Evolutionary conservation across 2,888 invertebrate species (phyloP), one percentile per base, ranked within the genome.

Genomic region (Mesoligia furuncula): DNA sequence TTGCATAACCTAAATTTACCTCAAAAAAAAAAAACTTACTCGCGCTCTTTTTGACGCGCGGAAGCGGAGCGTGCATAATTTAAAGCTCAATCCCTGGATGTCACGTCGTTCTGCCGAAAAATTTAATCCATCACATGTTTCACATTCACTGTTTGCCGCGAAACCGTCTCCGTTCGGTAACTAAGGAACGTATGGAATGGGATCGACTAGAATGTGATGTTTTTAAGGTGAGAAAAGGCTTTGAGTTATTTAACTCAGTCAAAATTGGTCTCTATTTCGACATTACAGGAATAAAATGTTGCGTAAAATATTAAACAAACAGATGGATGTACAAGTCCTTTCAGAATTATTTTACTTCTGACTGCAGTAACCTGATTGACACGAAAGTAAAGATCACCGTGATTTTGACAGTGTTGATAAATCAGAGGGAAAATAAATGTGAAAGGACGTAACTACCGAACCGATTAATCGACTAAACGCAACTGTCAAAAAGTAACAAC

Each of bases 71-170:
- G 79, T 94, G 93, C 93, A 94, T 94, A 93, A 94, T 95, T 94
- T 92, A 95, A 87, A 82, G 89, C 90, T 92, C 92, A 92, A 94
- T 93, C 92, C 90, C 88, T 84, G 90, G 88, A 85, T 92, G 94
- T 94, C 93, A 94, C 93, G 96, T 95, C 95, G 91, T 86, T 87
- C 86, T 91, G 90, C 92, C 91, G 93, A 95, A 93, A 95, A 95
- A 95, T 95, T 93, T 95, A 95, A 96, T 96, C 95, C 94, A 95
- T 96, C 95, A 95, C 91, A 91, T 87, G 89, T 82, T 89, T 83
- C 85, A 76, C 88, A 89, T 87, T 89, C 88, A 87, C 87, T 87
- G 88, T 90, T 88, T 88, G 90, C 86, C 80, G 80, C 77, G 89
- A 80, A 87, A 86, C 83, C 79, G 74, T 86, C 81, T 73, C 70